phyloP scores from a whole-genome alignment of 53 echinoderm and acorn worm genomes.

The Glandiceps talaboti region DNA sequence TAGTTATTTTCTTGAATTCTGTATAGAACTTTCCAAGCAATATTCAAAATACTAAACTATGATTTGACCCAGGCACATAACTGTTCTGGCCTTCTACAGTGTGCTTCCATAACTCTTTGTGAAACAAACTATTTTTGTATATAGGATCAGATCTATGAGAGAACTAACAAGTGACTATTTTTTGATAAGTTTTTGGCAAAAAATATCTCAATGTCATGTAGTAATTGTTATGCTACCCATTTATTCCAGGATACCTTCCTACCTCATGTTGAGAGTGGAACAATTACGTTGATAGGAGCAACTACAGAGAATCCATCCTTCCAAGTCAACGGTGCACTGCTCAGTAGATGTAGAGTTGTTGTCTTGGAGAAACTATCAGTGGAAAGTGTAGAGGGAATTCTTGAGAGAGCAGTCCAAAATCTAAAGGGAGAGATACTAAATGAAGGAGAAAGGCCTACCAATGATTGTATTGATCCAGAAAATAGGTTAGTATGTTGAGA shows the following conservation, averaged over 20 bases:
- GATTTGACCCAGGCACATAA: no score
- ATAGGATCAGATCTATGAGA: no score
- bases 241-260: conserved; percentile 75
- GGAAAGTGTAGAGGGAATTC: conserved; percentile 40
- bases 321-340: conserved; percentile 77
- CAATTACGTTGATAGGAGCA: conserved; percentile 85
- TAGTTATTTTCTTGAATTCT: no score
- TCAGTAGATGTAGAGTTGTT: conserved; percentile 81
- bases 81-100: no score
- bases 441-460: conserved; percentile 11
- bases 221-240: no score
- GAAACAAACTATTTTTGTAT: no score
- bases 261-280: conserved; percentile 86
- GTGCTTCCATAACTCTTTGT: no score
- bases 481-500: not conserved
- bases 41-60: no score
- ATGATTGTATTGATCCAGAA: conserved; percentile 9
- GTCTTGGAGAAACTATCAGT: conserved; percentile 63
- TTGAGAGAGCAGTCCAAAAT: conserved; percentile 33
- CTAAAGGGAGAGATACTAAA: conserved; percentile 27
- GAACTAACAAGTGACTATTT: no score
- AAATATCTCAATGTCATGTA: no score
- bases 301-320: conserved; percentile 98
- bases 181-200: no score
- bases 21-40: no score